phyloP scores from a whole-genome alignment of 1,140 invertebrate species.

The Caerostris extrusa region DNA sequence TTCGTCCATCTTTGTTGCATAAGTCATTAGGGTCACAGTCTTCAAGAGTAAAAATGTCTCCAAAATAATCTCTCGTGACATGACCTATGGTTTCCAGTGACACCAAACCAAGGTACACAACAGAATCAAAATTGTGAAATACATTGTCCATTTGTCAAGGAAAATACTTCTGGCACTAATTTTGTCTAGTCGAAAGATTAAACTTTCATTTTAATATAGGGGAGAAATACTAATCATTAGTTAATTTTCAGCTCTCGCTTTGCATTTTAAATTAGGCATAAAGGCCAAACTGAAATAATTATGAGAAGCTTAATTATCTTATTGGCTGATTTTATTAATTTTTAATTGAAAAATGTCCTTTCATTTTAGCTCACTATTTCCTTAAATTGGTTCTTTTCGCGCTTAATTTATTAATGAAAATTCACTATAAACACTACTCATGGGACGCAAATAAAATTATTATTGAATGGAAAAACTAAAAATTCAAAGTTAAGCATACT shows the following conservation, averaged over 20 bases:
- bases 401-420: too few relatives aligned
- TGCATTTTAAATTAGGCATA: not conserved
- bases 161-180: not conserved
- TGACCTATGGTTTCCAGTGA: conserved; percentile 56
- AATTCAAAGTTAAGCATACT: too few relatives aligned
- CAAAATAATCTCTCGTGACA: conserved; percentile 77
- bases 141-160: not conserved
- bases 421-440: too few relatives aligned
- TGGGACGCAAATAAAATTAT: too few relatives aligned
- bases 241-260: not conserved
- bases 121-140: conserved; percentile 12
- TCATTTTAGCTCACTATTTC: too few relatives aligned
- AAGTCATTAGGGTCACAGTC: not conserved
- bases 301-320: too few relatives aligned
- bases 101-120: not conserved
- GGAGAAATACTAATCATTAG: not conserved
- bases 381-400: too few relatives aligned
- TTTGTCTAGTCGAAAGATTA: not conserved
- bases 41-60: conserved; percentile 70
- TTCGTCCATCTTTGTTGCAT: conserved; percentile 33
- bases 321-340: too few relatives aligned
- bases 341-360: too few relatives aligned
- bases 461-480: too few relatives aligned
- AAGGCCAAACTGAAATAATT: too few relatives aligned
- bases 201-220: not conserved